phyloP scores from a whole-genome alignment of 2,888 invertebrate genomes.

The Acronicta alni region DNA sequence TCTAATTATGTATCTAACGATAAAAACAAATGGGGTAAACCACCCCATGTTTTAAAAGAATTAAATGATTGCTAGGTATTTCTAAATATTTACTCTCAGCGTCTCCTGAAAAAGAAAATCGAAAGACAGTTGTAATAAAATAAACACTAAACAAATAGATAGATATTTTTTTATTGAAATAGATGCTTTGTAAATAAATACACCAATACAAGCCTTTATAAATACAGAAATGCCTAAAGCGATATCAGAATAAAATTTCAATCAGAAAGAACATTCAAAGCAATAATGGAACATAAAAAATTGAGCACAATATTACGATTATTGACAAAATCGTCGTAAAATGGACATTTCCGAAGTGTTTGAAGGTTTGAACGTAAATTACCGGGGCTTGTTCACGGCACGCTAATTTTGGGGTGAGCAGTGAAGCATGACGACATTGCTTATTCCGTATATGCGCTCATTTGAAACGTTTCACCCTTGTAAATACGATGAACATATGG shows the following conservation, averaged over 20 bases:
- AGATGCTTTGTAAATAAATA: neutral
- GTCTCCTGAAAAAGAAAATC: no score
- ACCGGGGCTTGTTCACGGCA: constrained; percentile 46
- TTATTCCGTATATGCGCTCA: constrained; percentile 60
- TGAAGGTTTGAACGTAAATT: constrained; percentile 50
- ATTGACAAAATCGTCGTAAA: constrained; percentile 38
- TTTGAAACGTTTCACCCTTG: constrained; percentile 47
- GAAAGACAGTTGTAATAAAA: no score
- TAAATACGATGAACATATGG: constrained; percentile 30
- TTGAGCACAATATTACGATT: constrained; percentile 18
- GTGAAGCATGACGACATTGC: constrained; percentile 60
- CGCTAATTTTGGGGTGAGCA: constrained; percentile 53
- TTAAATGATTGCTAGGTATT: no score
- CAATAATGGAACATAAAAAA: constrained; percentile 3
- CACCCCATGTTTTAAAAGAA: no score
- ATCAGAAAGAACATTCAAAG: neutral
- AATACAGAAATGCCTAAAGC: neutral
- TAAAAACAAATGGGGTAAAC: no score
- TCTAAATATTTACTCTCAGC: no score
- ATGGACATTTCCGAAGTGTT: constrained; percentile 43
- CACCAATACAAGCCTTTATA: neutral
- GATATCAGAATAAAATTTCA: neutral
- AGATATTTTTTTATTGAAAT: no score
- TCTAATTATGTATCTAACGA: neutral
- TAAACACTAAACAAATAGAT: no score